Conservation (phyloP, 1,140 invertebrate genomes). For the Trichonephila inaurata region DNA sequence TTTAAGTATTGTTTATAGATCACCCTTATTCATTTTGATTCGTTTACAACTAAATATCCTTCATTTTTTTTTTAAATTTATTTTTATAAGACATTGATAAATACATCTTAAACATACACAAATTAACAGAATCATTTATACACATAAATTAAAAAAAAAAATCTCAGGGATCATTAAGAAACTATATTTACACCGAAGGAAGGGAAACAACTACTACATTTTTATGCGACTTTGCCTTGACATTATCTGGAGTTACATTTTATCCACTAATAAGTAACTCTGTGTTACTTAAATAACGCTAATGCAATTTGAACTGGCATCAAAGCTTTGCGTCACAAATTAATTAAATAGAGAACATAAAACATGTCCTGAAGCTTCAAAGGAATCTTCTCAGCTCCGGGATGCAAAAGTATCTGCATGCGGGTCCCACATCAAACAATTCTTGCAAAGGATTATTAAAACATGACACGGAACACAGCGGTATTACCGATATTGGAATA, state of each 20-base stretch:
- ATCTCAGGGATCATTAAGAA: no score
- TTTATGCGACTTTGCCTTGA: background rate
- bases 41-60: no score
- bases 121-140: no score
- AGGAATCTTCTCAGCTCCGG: slow-evolving; percentile 39
- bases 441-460: slow-evolving; percentile 52
- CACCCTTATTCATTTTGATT: no score
- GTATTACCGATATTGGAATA: slow-evolving; percentile 35
- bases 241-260: background rate
- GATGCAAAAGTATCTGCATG: background rate
- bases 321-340: slow-evolving; percentile 38
- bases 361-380: slow-evolving; percentile 28
- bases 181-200: no score
- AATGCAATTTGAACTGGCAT: slow-evolving; percentile 39
- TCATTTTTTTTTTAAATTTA: no score
- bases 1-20: no score
- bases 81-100: no score
- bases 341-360: slow-evolving; percentile 50
- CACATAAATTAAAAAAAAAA: no score
- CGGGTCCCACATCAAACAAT: slow-evolving; percentile 38
- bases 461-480: slow-evolving; percentile 25
- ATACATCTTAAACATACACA: no score
- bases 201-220: background rate
- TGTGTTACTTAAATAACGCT: background rate
- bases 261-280: background rate